phyloP scores from a whole-genome alignment of 1,140 invertebrate genomes.

The Micrasema minimum region DNA sequence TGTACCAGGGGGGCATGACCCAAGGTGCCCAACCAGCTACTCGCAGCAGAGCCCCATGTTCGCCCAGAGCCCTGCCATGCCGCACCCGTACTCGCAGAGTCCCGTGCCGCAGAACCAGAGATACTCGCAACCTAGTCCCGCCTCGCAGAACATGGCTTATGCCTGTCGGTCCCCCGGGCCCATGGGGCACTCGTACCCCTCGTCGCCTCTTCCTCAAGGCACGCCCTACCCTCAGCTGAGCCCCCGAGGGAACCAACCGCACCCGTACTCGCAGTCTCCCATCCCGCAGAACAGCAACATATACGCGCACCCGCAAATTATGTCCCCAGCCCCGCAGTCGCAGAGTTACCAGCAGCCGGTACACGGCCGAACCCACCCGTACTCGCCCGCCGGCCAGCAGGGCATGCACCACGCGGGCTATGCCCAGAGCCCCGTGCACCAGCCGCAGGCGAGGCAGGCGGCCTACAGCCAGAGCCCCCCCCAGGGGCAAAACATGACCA shows the following conservation, averaged over 20 bases:
- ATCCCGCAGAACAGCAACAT: slow-evolving; percentile 55
- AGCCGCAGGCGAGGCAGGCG: slow-evolving; percentile 35
- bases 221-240: slow-evolving; percentile 60
- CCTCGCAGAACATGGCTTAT: slow-evolving; percentile 50
- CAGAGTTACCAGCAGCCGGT: slow-evolving; percentile 43
- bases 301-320: slow-evolving; percentile 47
- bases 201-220: slow-evolving; percentile 55
- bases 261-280: slow-evolving; percentile 63
- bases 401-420: slow-evolving; percentile 41
- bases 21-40: slow-evolving; percentile 38
- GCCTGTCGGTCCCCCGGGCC: slow-evolving; percentile 49
- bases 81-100: slow-evolving; percentile 51
- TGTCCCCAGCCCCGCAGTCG: slow-evolving; percentile 45
- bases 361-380: slow-evolving; percentile 40
- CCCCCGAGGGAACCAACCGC: slow-evolving; percentile 56
- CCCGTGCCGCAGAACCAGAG: slow-evolving; percentile 51
- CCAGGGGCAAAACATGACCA: slow-evolving; percentile 46
- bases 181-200: slow-evolving; percentile 56
- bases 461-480: slow-evolving; percentile 47
- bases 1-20: slow-evolving; percentile 44
- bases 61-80: slow-evolving; percentile 60
- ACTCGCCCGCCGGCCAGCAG: slow-evolving; percentile 36
- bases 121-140: slow-evolving; percentile 54
- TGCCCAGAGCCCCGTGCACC: slow-evolving; percentile 49
- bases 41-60: slow-evolving; percentile 60